Percentiles rank a stretch among this genome's conserved stretches.
Evolutionary conservation across 2,888 invertebrate genomes (phyloP).

Genomic region (Cerastoderma edule): DNA sequence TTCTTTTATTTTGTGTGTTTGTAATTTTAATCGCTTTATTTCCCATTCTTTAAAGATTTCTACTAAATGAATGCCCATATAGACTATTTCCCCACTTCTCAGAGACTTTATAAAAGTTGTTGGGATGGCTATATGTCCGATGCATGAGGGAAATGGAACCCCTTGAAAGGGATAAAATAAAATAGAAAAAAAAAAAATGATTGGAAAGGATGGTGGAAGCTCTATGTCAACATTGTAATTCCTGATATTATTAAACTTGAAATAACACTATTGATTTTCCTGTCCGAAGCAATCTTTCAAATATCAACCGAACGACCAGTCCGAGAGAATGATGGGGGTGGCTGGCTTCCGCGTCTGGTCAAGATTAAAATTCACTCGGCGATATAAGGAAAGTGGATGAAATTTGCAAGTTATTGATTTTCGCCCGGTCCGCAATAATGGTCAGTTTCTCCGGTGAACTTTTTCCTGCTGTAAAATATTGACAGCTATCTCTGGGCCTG

Average conservation of each 20-base stretch:
- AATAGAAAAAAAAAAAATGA: too few species aligned
- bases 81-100: too few species aligned
- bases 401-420: slow-evolving; percentile 58
- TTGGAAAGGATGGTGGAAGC: slow-evolving; percentile 17
- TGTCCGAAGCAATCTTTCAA: slow-evolving; percentile 9
- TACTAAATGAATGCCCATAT: too few species aligned
- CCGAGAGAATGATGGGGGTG: slow-evolving; percentile 10
- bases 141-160: too few species aligned
- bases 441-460: slow-evolving; percentile 25
- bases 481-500: slow-evolving; percentile 12
- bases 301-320: slow-evolving; percentile 10
- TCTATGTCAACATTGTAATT: slow-evolving; percentile 20
- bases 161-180: too few species aligned
- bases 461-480: slow-evolving; percentile 22
- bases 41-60: too few species aligned
- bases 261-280: slow-evolving; percentile 15
- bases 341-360: too few species aligned
- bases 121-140: too few species aligned
- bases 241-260: slow-evolving; percentile 24
- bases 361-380: slow-evolving; percentile 56
- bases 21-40: too few species aligned
- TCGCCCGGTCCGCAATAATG: slow-evolving; percentile 20
- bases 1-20: too few species aligned
- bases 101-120: too few species aligned
- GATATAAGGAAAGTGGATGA: slow-evolving; percentile 49